phyloP scores from a whole-genome alignment of 2,888 invertebrate genomes.

The Plebejus anna region DNA sequence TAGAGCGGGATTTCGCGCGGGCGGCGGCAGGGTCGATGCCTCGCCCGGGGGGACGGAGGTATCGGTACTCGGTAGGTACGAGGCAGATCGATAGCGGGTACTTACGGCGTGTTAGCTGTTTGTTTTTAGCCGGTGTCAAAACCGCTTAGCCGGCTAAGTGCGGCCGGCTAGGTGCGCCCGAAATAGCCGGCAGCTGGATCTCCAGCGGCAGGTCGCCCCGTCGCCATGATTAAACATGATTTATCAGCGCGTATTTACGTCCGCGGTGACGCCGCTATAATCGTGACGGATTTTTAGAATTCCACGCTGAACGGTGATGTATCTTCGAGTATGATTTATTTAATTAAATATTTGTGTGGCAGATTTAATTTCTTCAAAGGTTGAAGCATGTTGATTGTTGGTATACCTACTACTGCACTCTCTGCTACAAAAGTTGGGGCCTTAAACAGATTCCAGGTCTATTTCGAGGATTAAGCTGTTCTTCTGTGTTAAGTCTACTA shows the following conservation, averaged over 20 bases:
- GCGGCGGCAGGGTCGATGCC: conserved; percentile 52
- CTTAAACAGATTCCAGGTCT: not conserved
- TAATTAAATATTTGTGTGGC: not conserved
- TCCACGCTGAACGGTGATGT: not conserved
- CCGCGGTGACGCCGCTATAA: conserved; percentile 10
- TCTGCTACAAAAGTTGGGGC: not conserved
- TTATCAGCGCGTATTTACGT: conserved; percentile 34
- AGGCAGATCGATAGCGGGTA: conserved; percentile 64
- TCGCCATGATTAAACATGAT: conserved; percentile 35
- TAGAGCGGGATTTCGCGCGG: conserved; percentile 45
- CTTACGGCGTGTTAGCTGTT: conserved; percentile 54
- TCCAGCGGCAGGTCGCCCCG: conserved; percentile 34
- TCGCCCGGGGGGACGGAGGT: conserved; percentile 50
- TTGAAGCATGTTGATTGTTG: not conserved
- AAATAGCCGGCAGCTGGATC: conserved; percentile 35
- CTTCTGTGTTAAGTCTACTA: too few relatives aligned
- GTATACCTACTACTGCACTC: not conserved
- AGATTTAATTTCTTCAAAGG: conserved; percentile 4
- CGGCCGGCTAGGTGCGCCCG: conserved; percentile 35
- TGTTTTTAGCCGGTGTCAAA: conserved; percentile 52
- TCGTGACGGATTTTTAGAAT: conserved; percentile 16
- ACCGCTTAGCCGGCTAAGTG: conserved; percentile 37
- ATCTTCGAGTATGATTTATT: not conserved
- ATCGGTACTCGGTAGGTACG: conserved; percentile 72
- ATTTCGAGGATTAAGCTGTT: not conserved